Evolutionary conservation across 2,888 invertebrate genomes (phyloP), one percentile per base, ranked within the genome.

Genomic region (Drosophila austrosaltans): DNA sequence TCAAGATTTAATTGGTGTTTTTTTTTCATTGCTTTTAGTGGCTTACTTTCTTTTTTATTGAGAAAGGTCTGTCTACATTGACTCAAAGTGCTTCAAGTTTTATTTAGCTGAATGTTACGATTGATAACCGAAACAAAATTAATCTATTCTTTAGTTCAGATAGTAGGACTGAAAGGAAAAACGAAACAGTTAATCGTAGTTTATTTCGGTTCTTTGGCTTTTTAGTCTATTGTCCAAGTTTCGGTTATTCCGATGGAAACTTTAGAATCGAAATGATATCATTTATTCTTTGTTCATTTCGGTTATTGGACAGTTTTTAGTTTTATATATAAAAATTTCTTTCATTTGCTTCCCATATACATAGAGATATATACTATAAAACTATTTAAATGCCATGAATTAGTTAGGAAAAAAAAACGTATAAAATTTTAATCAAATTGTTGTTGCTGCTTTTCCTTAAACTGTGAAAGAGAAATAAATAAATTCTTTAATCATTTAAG

Each of bases 21-120:
- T 10, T 48, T 10, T 48, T 10, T 48, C 4, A 4, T 36, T 36
- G 1, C 1, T 48, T 48, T 25, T 48, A 48, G 48, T 48, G 48
- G 48, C 25, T 48, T 48, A 48, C 48, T 48, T 48, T 48, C 48
- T 48, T 48, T 48, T 48, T 48, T 3, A 48, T 48, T 48, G 48
- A 48, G 48, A 48, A 48, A 48, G 48, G 48, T 48, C 48, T 48
- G 48, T 48, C 48, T 48, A 22, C 36, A 8, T 36, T 2, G 36
- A 36, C 10, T 16, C 16, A 8, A 36, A 10, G 36, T 36, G 36
- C 36, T 36, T 36, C 8, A 36, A 36, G 36, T 36, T 36, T 36
- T 16, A 16, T 16, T 7, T 10, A 36, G 10, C 16, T 10, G 36
- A 36, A 36, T 36, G 36, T 8, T 8, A 36, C 2, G 8, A 8